Conservation (phyloP, 2,888 invertebrate genomes). For the Nymphalis polychloros region DNA sequence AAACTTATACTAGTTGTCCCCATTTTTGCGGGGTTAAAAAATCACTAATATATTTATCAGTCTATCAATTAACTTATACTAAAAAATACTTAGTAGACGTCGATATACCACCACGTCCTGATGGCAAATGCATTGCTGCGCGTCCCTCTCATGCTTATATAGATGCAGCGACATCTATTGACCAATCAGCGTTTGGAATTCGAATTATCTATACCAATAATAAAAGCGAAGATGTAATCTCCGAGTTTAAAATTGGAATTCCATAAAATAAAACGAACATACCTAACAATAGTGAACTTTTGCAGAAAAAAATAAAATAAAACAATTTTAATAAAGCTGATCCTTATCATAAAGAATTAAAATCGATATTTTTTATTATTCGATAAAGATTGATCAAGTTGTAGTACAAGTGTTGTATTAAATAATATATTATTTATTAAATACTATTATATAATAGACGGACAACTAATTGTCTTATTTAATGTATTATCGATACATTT, state of each 20-base stretch:
- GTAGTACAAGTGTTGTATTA: too few relatives aligned
- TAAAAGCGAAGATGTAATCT: neutral
- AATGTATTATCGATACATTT: too few relatives aligned
- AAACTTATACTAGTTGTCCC: constrained; percentile 69
- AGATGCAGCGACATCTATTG: constrained; percentile 46
- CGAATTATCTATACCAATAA: constrained; percentile 33
- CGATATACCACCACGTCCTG: constrained; percentile 56
- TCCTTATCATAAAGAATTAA: too few relatives aligned
- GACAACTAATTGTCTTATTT: too few relatives aligned
- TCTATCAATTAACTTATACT: constrained; percentile 57
- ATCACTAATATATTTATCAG: constrained; percentile 51
- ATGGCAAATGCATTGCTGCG: constrained; percentile 64
- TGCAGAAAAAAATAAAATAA: too few relatives aligned
- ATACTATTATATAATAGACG: too few relatives aligned
- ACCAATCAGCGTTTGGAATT: constrained; percentile 43
- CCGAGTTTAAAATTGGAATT: neutral
- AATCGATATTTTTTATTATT: too few relatives aligned
- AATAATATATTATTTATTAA: too few relatives aligned
- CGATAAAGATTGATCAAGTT: too few relatives aligned
- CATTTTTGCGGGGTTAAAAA: constrained; percentile 62
- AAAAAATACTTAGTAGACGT: constrained; percentile 59
- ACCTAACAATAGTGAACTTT: neutral
- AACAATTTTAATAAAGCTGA: too few relatives aligned
- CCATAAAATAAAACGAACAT: neutral
- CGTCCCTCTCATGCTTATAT: constrained; percentile 54